phyloP scores from a whole-genome alignment of 2,113 vertebrate species.

The Chrysochloris asiatica region DNA sequence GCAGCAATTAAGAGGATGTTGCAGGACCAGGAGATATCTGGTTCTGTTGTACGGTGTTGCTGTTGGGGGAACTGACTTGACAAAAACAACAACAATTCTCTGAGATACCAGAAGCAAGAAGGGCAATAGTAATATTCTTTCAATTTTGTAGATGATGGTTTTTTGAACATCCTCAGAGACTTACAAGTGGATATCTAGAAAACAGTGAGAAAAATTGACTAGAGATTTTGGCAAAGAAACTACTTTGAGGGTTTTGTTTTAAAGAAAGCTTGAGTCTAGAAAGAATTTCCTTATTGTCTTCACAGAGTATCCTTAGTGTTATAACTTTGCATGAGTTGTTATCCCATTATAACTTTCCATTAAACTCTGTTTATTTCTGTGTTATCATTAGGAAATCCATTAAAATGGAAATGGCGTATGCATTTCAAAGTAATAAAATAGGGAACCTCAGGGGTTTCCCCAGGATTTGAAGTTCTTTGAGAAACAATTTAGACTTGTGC shows the following conservation, averaged over 20 bases:
- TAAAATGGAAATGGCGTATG: neutral
- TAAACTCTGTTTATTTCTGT: neutral
- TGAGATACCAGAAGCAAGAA: neutral
- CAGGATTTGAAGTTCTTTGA: neutral
- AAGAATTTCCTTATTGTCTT: neutral
- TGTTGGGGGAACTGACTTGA: too few species aligned
- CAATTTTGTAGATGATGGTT: neutral
- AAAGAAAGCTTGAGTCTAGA: neutral
- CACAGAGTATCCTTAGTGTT: neutral
- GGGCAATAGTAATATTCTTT: neutral
- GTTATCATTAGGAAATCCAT: neutral
- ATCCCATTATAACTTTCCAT: neutral
- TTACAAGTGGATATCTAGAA: neutral
- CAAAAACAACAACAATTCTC: too few species aligned
- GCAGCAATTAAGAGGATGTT: too few species aligned
- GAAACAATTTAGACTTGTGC: neutral
- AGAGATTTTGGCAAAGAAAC: neutral
- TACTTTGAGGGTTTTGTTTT: neutral
- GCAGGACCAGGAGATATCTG: too few species aligned
- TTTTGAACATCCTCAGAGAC: neutral
- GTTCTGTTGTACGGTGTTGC: too few species aligned
- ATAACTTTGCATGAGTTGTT: neutral
- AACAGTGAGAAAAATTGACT: neutral
- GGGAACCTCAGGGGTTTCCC: neutral
- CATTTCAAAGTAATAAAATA: constrained; percentile 16